These are phyloP conservation scores for Lymantria monacha DNA, from an alignment of 2,888 invertebrate species.

Conservation along the genomic window DNA sequence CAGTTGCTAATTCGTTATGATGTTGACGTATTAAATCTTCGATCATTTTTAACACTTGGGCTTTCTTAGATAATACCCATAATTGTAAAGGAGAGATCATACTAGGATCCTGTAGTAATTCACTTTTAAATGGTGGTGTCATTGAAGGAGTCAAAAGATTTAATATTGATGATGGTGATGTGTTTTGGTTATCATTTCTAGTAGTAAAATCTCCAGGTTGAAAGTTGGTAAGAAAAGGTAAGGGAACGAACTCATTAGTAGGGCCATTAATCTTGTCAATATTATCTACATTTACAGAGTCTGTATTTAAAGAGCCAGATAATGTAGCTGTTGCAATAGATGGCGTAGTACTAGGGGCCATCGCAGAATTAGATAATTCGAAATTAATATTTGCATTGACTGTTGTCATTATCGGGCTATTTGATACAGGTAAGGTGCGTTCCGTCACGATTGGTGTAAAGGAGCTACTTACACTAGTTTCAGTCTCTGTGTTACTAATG, in stretches of 20 bases:
- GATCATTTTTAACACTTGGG: constrained; percentile 74
- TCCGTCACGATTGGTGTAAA: constrained; percentile 34
- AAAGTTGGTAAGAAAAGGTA: constrained; percentile 65
- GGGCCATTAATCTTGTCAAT: constrained; percentile 28
- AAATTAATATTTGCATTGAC: constrained; percentile 19
- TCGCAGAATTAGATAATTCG: constrained; percentile 13
- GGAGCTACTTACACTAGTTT: constrained; percentile 60
- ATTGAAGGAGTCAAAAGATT: constrained; percentile 33
- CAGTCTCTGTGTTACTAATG: constrained; percentile 34
- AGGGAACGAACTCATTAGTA: constrained; percentile 49
- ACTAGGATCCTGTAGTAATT: constrained; percentile 49
- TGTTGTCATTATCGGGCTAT: constrained; percentile 44
- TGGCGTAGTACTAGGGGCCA: constrained; percentile 21
- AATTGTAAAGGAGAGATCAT: constrained; percentile 64
- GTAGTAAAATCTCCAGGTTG: constrained; percentile 49
- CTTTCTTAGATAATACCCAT: constrained; percentile 75
- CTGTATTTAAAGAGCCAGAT: constrained; percentile 42
- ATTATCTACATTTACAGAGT: constrained; percentile 37
- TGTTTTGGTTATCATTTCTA: constrained; percentile 27
- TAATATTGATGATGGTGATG: constrained; percentile 20
- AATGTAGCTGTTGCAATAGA: constrained; percentile 33
- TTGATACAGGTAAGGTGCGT: constrained; percentile 44
- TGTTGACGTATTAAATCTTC: constrained; percentile 74
- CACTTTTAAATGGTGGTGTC: constrained; percentile 37
- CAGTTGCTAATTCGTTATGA: constrained; percentile 67